Base-by-base conservation (phyloP, 2,113 vertebrate species). In the Catharus bicknelli region DNA sequence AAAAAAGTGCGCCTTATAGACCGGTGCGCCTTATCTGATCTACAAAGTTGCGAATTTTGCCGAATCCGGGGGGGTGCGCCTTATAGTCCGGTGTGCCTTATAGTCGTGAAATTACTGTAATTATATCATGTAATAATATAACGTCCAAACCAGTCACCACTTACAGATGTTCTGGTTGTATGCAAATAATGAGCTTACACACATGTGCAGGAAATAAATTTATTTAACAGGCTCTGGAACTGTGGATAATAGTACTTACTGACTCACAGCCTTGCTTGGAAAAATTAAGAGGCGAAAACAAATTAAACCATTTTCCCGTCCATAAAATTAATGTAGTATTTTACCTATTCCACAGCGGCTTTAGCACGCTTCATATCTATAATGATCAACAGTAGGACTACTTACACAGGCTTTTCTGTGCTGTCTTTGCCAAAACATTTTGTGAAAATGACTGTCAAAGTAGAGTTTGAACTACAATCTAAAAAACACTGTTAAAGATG, bases 311-410 rank as follows among this genome's bases (percentile, higher is more conserved):
- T 85, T 88, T 90, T 48, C 32, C 50, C 14, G 9, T 82, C 63
- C 69, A 34, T 69, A 79, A 95, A 93, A 90, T 76, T 42, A 93
- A 94, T 54, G 54, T 18, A 76, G 27, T 91, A 69, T 90, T 87
- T 86, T 83, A 80, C 70, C 63, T 95, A 73, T 80, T 90, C 73
- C 82, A 62, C 59, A 90, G 75, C 47, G 93, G 67, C 72, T 68
- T 79, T 68, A 76, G 67, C 30, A 79, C 88, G 68, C 38, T 55
- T 85, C 74, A 85, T 36, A 32, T 38, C 67, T 30, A 13, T 36
- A 47, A 68, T 58, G 68, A 93, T 86, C 79, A 93, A 83, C 21
- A 87, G 59, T 55, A 15, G 69, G 29, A 61, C 50, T 32, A 30
- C 51, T 47, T 54, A 38, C 38, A 26, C 11, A 55, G 2, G 51